Evolutionary conservation across 2,888 invertebrate species (phyloP).

Genomic region (Patella depressa): DNA sequence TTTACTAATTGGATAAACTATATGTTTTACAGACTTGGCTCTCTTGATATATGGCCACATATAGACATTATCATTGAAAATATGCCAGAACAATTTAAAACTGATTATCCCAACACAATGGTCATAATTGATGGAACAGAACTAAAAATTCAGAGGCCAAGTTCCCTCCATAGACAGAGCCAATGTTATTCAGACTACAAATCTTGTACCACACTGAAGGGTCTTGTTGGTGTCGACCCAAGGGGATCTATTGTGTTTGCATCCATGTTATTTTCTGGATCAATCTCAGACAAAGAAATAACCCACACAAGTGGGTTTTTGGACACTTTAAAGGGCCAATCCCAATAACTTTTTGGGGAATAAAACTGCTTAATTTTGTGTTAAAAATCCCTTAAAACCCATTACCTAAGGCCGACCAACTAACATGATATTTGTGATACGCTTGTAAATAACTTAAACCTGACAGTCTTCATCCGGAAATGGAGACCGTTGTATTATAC

Average conservation of each 20-base stretch:
- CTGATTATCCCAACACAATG: conserved; percentile 6
- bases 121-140: conserved; percentile 18
- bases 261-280: conserved; percentile 26
- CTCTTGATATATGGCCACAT: not conserved
- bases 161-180: conserved; percentile 2
- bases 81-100: not conserved
- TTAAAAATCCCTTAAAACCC: too few species aligned
- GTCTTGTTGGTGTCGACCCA: conserved; percentile 27
- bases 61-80: not conserved
- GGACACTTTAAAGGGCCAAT: too few species aligned
- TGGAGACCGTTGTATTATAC: too few species aligned
- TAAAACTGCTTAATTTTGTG: too few species aligned
- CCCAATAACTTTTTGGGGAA: too few species aligned
- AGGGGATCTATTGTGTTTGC: conserved; percentile 31
- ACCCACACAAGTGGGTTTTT: conserved; percentile 18
- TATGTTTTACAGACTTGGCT: not conserved
- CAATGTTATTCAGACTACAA: conserved; percentile 32
- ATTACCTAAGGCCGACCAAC: too few species aligned
- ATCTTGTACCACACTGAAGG: conserved; percentile 29
- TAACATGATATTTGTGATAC: too few species aligned
- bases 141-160: conserved; percentile 11
- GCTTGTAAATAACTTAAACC: too few species aligned
- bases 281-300: conserved; percentile 29
- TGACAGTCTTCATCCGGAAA: too few species aligned
- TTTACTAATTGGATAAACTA: not conserved